Base-by-base conservation (phyloP, 2,113 vertebrate species). In the Patagioenas fasciata region DNA sequence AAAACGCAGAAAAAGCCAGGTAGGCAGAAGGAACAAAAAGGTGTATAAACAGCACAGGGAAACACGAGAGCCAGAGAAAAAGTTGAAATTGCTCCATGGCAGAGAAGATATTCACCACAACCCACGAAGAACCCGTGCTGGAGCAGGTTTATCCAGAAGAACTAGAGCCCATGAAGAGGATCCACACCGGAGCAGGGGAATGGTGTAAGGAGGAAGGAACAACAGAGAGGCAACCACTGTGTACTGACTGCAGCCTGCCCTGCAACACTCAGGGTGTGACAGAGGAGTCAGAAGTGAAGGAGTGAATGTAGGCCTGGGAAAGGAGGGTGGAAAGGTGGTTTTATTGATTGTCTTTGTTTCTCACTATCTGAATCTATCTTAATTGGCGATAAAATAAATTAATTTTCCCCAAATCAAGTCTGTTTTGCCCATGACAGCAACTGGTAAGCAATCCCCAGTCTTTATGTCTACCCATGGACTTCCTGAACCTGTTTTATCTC, bases 181-280 rank as follows among this genome's bases (percentile, higher is more conserved):
- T 11, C 11, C 29, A 26, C 0, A 0, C 10, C 73, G 40, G 15
- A 81, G 17, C 13, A 72, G 13, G 5, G 26, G 15, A 71, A 48
- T 6, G 51, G 32, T 15, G 15, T 32, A 13, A 72, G 15, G 25
- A 79, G 3, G 15, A 69, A 85, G 32, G 12, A 83, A 20, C 0
- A 9, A 5, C 3, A 82, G 21, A 28, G 29, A 56, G 9, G 11
- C 14, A 19, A 31, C 6, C 16, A 21, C 26, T 34, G 2, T 23
- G 25, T 51, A 18, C 25, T 48, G 73, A 38, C 38, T 82, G 29
- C 48, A 71, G 14, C 5, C 17, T 4, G 3, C 5, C 0, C 9
- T 29, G 20, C 3, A 2, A 25, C 3, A 2, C 17, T 51, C 1
- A 0, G 4, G 2, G 8, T 56, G 15, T 8, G 19, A 56, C 4